Base-by-base conservation (phyloP, 2,113 vertebrate genomes). In the Cryptoleucopteryx plumbea region DNA sequence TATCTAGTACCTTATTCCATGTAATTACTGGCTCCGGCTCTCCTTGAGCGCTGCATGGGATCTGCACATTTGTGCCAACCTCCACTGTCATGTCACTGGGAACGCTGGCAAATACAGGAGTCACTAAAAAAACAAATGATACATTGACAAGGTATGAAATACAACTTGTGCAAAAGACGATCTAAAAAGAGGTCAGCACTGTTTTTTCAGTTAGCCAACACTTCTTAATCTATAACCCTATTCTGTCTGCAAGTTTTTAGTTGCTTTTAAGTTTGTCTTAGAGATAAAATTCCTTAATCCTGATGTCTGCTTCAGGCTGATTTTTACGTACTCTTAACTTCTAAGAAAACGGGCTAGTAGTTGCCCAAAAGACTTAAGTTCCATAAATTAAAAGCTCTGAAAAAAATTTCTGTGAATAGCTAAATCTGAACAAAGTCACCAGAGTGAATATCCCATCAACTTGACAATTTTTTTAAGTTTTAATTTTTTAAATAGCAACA, bases 1-100 rank as follows among this genome's bases (percentile, higher is more conserved):
- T 47, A 89, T 48, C n/a, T 95, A 97, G 96, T 97, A 99, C 99
- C 99, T 99, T 99, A 98, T 99, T 99, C 99, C 99, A 99, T 58
- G 99, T 99, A 98, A 99, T 98, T 84, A 98, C 97, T 16, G 99
- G 99, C 67, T 98, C 98, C 0, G 99, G 99, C 95, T 99, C 99
- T 81, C 99, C 99, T 95, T 99, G 99, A 96, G 99, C 99, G 11
- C 98, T 99, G 98, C 99, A 99, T 0, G 99, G 98, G 95, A 99
- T 99, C 98, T 99, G 99, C 86, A 99, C 98, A 0, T 99, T 99
- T 96, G 98, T 98, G 88, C 99, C 99, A 97, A 99, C 99, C 95
- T 99, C 99, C 92, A 98, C 99, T 4, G 99, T 99, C 98, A 98
- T 97, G 98, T 99, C 99, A 94, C 98, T 99, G 91, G 99, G 99